Conservation (phyloP, 2,888 invertebrate species). For the Dexiosoma caninum region DNA sequence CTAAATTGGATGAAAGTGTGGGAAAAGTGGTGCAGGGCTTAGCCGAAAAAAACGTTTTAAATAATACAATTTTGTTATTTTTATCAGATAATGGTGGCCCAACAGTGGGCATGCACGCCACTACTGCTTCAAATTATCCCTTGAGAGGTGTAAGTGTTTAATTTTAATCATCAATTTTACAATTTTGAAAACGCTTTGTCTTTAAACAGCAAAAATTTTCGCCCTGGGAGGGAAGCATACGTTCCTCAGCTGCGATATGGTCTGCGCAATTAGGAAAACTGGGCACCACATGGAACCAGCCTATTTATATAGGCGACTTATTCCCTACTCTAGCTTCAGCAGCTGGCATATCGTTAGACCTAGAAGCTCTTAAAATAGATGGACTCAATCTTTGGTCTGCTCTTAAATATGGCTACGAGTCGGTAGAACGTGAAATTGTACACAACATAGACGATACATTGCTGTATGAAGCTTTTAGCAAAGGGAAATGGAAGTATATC, state of each 20-base stretch:
- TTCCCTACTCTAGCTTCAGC: constrained; percentile 83
- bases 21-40: constrained; percentile 86
- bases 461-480: constrained; percentile 71
- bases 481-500: constrained; percentile 73
- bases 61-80: constrained; percentile 91
- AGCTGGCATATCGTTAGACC: constrained; percentile 68
- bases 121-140: constrained; percentile 88
- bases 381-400: constrained; percentile 85
- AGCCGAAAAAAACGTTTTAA: constrained; percentile 82
- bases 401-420: constrained; percentile 78
- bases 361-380: constrained; percentile 78
- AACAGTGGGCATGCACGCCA: constrained; percentile 83
- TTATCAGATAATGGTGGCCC: constrained; percentile 93
- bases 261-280: constrained; percentile 80
- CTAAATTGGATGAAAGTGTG: constrained; percentile 90
- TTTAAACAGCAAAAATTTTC: constrained; percentile 83
- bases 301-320: constrained; percentile 91
- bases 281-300: constrained; percentile 81
- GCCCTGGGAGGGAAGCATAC: constrained; percentile 90
- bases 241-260: constrained; percentile 87
- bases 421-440: constrained; percentile 81
- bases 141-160: constrained; percentile 83
- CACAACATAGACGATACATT: constrained; percentile 84
- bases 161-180: not conserved
- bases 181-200: no score